Evolutionary conservation across 2,113 vertebrate genomes (phyloP).

Genomic region (Apeltes quadracus): DNA sequence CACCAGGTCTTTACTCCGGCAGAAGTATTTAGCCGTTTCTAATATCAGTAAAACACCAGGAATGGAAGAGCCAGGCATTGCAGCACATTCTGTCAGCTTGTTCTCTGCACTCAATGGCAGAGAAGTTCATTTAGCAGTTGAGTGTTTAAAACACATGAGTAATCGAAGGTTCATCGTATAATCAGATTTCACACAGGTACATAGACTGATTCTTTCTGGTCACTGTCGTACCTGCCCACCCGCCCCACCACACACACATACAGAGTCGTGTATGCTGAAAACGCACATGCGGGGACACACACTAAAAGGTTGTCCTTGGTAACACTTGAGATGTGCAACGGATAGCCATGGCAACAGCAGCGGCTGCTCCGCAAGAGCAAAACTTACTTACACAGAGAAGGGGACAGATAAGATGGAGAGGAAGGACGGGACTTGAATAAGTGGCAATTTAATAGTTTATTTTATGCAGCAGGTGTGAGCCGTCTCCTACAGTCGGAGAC

Average conservation of each 20-base stretch:
- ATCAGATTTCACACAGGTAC: slow-evolving; percentile 31
- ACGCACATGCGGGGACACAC: slow-evolving; percentile 33
- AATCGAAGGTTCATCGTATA: slow-evolving; percentile 6
- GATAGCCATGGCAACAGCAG: slow-evolving; percentile 64
- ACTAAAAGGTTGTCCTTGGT: slow-evolving; percentile 60
- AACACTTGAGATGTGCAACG: slow-evolving; percentile 67
- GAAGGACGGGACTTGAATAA: slow-evolving; percentile 26
- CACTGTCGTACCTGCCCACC: slow-evolving; percentile 19
- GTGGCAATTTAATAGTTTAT: slow-evolving; percentile 32
- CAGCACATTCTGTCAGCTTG: background rate
- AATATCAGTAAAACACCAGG: background rate
- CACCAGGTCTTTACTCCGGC: background rate
- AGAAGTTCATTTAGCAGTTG: slow-evolving; percentile 2
- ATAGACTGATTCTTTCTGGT: slow-evolving; percentile 32
- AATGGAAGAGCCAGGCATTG: background rate
- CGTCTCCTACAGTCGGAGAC: slow-evolving; percentile 32
- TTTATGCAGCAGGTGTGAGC: slow-evolving; percentile 31
- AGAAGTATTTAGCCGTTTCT: background rate
- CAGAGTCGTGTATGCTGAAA: slow-evolving; percentile 1
- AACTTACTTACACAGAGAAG: slow-evolving; percentile 63
- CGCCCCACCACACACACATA: background rate
- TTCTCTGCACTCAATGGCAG: background rate
- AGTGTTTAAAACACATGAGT: slow-evolving; percentile 3
- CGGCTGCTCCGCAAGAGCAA: slow-evolving; percentile 48
- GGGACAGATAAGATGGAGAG: slow-evolving; percentile 4